Evolutionary conservation across 1,140 invertebrate species (phyloP).

Genomic region (Bombus sibiricus): DNA sequence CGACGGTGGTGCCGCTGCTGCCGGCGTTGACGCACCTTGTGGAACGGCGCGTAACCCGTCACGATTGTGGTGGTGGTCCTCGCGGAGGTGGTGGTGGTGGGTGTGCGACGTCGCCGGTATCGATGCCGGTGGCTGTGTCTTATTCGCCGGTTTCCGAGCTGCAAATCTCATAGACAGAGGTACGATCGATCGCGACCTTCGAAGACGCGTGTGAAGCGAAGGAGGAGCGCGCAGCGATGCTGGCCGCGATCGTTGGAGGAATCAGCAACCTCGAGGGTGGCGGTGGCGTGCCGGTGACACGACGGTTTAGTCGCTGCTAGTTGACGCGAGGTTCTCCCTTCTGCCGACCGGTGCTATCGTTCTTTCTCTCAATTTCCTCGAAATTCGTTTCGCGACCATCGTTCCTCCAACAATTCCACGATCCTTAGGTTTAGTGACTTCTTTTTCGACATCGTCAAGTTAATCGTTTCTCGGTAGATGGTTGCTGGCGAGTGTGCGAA

Average conservation of each 20-base stretch:
- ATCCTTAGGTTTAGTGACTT: no score
- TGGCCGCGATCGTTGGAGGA: neutral
- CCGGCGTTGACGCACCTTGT: conserved; percentile 17
- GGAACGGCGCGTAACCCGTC: conserved; percentile 48
- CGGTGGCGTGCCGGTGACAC: conserved; percentile 6
- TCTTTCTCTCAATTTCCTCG: no score
- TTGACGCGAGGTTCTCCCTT: no score
- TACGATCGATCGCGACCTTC: conserved; percentile 54
- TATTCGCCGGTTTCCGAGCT: neutral
- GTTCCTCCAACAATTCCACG: no score
- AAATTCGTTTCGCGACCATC: no score
- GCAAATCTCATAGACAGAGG: conserved; percentile 12
- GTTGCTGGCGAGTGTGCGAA: no score
- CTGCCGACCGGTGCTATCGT: no score
- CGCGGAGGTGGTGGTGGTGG: neutral
- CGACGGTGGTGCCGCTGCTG: conserved; percentile 42
- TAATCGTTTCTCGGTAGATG: no score
- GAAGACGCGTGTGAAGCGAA: conserved; percentile 26
- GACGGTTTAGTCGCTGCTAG: conserved; percentile 6
- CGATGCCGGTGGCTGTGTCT: neutral
- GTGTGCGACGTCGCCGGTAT: neutral
- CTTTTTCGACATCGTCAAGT: no score
- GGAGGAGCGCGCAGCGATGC: conserved; percentile 11
- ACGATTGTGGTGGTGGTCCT: conserved; percentile 14
- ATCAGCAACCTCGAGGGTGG: neutral